Evolutionary conservation across 2,797 vertebrate species (phyloP), one percentile per base, ranked within the genome.

Genomic region (Etheostoma nigrum): DNA sequence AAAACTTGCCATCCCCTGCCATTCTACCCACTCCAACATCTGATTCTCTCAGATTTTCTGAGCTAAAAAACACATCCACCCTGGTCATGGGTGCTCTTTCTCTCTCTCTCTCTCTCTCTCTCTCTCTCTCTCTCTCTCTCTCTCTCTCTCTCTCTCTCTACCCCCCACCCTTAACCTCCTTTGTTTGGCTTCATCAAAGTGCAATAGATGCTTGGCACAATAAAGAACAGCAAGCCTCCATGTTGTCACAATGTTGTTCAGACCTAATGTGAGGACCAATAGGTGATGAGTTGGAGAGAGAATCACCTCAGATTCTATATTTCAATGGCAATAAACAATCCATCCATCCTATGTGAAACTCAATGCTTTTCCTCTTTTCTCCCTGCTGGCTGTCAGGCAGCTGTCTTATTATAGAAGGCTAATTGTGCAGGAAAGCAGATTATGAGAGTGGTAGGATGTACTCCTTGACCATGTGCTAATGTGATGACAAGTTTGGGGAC

Each of bases 391-490:
- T 91, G 90, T 89, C 92, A 91, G 92, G 86, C 93, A 82, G 87
- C 91, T 84, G 90, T 91, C 93, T 95, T 94, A 94, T 94, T 95
- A 94, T 94, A 91, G 92, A 84, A 92, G 93, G 84, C 94, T 96
- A 96, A 96, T 96, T 96, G 95, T 95, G 95, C 95, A 96, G 92
- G 92, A 96, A 96, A 96, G 95, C 93, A 95, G 95, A 96, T 96
- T 96, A 96, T 90, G 89, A 89, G 90, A 91, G 91, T 87, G 93
- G 91, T 83, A 85, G 93, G 93, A 93, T 95, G 94, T 95, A 94
- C 94, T 95, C 95, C 94, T 96, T 95, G 94, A 96, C 94, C 94
- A 94, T 95, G 94, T 89, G 92, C 92, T 95, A 96, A 96, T 96
- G 95, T 95, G 94, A 96, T 95, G 94, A 95, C 95, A 95, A 94